A percentile compares a stretch with the other conserved stretches of the same genome.
Evolutionary conservation across 2,797 vertebrate genomes (phyloP).

Genomic region (Scolopax bukidnonensis): DNA sequence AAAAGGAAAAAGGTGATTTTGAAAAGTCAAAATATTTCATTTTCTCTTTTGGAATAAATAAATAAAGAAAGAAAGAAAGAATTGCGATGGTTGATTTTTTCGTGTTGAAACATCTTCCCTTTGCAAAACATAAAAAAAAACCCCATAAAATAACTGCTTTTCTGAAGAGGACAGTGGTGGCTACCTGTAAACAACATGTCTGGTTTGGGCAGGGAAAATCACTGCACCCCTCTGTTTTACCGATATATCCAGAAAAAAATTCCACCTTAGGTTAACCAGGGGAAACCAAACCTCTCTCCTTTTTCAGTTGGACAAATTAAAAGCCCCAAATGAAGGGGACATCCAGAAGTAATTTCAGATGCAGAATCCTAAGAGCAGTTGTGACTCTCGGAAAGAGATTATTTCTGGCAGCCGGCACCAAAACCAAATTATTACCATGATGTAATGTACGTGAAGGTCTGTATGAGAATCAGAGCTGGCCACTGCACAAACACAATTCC

Average conservation of each 20-base stretch:
- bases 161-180: neutral
- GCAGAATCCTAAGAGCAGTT: neutral
- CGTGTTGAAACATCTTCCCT: neutral
- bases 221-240: neutral
- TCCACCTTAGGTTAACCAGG: neutral
- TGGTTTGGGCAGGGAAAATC: neutral
- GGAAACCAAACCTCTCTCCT: neutral
- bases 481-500: conserved; percentile 63
- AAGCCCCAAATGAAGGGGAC: neutral
- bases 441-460: conserved; percentile 19
- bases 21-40: conserved; percentile 26
- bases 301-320: neutral
- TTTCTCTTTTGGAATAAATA: neutral
- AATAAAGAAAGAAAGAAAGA: neutral
- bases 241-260: neutral
- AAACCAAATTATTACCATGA: conserved; percentile 21
- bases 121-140: neutral
- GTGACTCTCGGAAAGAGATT: neutral
- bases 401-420: conserved; percentile 6
- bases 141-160: neutral
- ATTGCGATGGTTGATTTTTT: neutral
- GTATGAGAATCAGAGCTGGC: conserved; percentile 38
- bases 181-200: neutral
- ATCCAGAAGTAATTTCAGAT: neutral
- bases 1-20: neutral